Conservation (phyloP, 2,888 invertebrate genomes). For the Lagria hirta region DNA sequence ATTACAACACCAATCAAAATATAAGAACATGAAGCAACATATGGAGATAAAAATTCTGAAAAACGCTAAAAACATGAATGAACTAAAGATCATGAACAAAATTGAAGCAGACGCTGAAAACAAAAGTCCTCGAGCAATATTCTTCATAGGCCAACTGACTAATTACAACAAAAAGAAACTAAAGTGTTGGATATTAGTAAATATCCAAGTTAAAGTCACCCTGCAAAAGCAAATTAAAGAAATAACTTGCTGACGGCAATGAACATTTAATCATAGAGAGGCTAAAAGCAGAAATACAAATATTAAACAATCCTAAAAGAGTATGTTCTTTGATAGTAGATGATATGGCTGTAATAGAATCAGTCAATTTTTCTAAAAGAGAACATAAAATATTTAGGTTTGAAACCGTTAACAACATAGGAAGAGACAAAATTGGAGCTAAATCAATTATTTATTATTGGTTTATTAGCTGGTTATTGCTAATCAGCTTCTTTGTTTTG, state of each 20-base stretch:
- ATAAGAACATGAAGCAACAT: too few species aligned
- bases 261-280: neutral
- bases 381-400: conserved; percentile 1
- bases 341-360: neutral
- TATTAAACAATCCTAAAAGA: neutral
- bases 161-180: conserved; percentile 1
- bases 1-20: too few species aligned
- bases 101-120: neutral
- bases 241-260: neutral
- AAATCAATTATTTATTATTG: neutral
- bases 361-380: neutral
- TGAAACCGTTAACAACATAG: neutral
- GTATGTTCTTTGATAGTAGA: conserved; percentile 1
- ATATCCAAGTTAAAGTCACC: neutral
- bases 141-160: neutral
- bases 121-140: conserved; percentile 1
- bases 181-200: neutral
- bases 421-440: neutral
- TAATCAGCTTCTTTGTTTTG: conserved; percentile 1
- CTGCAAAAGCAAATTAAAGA: neutral
- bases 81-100: neutral
- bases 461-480: neutral
- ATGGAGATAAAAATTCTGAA: too few species aligned
- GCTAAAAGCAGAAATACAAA: neutral
- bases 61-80: neutral